Percentiles rank a stretch among this genome's conserved stretches.
Conservation (phyloP, 2,113 vertebrate genomes). For the Cyanoliseus patagonus region DNA sequence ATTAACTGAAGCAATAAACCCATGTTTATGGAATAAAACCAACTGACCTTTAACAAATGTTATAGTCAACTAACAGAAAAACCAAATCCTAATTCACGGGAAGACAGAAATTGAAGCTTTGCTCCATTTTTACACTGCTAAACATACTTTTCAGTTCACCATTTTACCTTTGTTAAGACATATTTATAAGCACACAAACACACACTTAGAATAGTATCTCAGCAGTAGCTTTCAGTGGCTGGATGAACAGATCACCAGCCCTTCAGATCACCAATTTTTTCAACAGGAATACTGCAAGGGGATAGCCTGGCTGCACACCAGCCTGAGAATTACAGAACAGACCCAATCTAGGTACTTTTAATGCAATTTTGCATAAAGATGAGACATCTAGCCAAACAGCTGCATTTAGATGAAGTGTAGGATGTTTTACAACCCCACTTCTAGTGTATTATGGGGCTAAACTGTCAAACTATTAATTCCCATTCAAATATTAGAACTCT, state of each 20-base stretch:
- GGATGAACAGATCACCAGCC: not conserved
- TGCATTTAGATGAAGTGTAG: not conserved
- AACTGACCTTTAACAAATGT: not conserved
- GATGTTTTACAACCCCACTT: not conserved
- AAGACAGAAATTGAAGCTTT: not conserved
- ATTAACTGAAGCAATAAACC: not conserved
- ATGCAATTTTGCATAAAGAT: not conserved
- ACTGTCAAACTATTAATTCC: not conserved
- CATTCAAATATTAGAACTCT: not conserved
- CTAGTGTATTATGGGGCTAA: not conserved
- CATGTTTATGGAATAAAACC: not conserved
- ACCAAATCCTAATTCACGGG: not conserved
- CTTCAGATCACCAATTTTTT: not conserved
- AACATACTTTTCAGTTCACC: not conserved
- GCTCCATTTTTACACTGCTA: not conserved
- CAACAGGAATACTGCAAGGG: not conserved
- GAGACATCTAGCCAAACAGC: not conserved
- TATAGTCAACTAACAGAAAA: not conserved
- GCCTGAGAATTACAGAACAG: not conserved
- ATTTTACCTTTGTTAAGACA: not conserved
- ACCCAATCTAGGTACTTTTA: not conserved
- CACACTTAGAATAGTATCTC: not conserved
- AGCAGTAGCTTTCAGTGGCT: not conserved
- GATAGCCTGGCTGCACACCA: not conserved
- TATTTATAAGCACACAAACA: not conserved